Evolutionary conservation across 2,797 vertebrate genomes (phyloP).

Genomic region (Tapirus indicus): DNA sequence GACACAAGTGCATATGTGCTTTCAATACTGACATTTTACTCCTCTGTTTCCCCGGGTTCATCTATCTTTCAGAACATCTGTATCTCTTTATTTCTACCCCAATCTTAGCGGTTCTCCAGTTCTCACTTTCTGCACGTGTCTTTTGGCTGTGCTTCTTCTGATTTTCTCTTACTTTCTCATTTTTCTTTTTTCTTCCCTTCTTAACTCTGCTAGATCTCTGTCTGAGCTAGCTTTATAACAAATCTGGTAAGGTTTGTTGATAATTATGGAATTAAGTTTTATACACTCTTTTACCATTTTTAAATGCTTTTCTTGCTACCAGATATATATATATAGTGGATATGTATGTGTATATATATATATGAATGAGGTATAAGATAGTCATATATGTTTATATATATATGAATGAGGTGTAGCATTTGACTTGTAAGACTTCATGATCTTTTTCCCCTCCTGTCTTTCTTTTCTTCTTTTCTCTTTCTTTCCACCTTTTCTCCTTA

Average conservation of each 20-base stretch:
- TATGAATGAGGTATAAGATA: no score
- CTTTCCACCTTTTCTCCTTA: neutral
- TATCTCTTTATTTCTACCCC: neutral
- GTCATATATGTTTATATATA: no score
- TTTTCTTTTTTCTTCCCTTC: neutral
- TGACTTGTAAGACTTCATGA: neutral
- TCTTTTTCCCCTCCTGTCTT: neutral
- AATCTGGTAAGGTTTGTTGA: neutral
- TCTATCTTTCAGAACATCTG: neutral
- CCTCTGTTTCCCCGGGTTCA: neutral
- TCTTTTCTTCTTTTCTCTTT: neutral
- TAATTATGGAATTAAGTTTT: neutral
- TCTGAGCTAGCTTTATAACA: neutral
- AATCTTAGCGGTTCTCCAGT: neutral
- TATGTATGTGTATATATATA: neutral
- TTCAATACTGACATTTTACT: neutral
- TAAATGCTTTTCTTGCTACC: neutral
- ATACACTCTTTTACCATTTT: neutral
- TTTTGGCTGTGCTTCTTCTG: neutral
- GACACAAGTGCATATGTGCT: accelerated
- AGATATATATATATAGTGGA: neutral
- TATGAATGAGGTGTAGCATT: neutral
- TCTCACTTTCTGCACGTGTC: neutral
- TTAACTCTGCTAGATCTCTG: neutral
- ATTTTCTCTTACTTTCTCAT: neutral